A percentile compares a stretch with the other conserved stretches of the same genome.
Evolutionary conservation across 1,140 invertebrate genomes (phyloP).

Genomic region (Bactericera cockerelli): DNA sequence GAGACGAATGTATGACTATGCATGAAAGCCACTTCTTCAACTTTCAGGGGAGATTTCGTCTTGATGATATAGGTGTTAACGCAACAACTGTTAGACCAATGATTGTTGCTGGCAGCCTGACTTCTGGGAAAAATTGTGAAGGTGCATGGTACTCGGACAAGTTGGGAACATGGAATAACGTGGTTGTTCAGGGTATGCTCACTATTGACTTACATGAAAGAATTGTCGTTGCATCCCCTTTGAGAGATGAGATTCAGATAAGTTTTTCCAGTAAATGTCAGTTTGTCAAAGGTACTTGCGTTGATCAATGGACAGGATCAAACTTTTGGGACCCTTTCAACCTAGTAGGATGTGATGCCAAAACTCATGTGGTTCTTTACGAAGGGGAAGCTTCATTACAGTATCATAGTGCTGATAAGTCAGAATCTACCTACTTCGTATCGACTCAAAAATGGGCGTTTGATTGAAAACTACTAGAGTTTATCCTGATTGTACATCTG

Average conservation of each 20-base stretch:
- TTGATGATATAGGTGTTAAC: neutral
- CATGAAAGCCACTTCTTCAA: neutral
- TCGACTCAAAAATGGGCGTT: neutral
- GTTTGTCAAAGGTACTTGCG: too few relatives aligned
- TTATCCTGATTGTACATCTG: neutral
- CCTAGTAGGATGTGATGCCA: constrained; percentile 10
- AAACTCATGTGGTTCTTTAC: neutral
- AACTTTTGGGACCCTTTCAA: constrained; percentile 17
- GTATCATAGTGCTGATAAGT: neutral
- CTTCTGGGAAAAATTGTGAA: constrained; percentile 5
- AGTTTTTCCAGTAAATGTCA: too few relatives aligned
- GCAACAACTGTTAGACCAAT: neutral
- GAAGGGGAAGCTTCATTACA: neutral
- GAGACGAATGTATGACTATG: neutral
- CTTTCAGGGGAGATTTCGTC: neutral
- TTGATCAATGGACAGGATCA: too few relatives aligned
- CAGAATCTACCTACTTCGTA: neutral
- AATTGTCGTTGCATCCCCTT: too few relatives aligned
- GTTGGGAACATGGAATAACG: neutral
- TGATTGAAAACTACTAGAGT: neutral
- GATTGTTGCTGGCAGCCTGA: neutral
- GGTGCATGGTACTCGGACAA: neutral
- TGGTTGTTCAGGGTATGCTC: neutral
- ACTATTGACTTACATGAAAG: too few relatives aligned
- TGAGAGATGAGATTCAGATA: too few relatives aligned